Base-by-base conservation (phyloP, 2,888 invertebrate species). In the Ectemnius cavifrons region DNA sequence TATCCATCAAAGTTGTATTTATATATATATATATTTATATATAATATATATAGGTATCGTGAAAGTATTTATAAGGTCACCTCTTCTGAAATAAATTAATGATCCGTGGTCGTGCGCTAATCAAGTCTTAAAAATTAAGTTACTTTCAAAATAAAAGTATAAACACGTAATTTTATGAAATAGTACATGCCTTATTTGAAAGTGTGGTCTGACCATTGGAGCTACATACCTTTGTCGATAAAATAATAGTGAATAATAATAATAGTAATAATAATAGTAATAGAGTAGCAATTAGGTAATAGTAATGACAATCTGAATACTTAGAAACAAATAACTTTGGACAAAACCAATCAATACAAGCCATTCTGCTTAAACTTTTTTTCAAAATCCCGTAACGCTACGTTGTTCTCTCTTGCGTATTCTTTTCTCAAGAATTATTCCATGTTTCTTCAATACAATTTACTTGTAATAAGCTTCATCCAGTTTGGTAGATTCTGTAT, bases 241-340 rank as follows among this genome's bases (percentile, higher is more conserved):
- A 71, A 71, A 76, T 74, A 71, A 75, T 49, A 69, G 71, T 77
- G 68, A 62, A 71, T 71, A 70, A 46, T 59, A 77, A 59, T 71
- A 75, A 69, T 67, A 23, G 23, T 23, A 23, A 23, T 23, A 23
- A 23, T 23, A 68, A 67, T 74, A 75, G 57, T 71, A 58, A 68
- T 68, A 14, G 52, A 71, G 67, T 67, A 71, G 73, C 71, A 63
- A 75, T 72, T 69, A 65, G 28, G 45, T 67, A 75, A 62, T 77
- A 69, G 70, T 75, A 73, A 75, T 75, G 27, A 72, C 67, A 67
- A 73, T 75, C 64, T 63, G 67, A 76, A 63, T 80, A 72, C 78
- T 79, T 52, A 81, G 80, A 84, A 86, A 85, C 78, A 81, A 85
- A 83, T 71, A 85, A 86, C 80, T 85, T 86, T 84, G 77, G 80